A percentile compares a stretch with the other conserved stretches of the same genome.
Conservation (phyloP, 2,797 vertebrate genomes). For the Sebastes baramenuke region DNA sequence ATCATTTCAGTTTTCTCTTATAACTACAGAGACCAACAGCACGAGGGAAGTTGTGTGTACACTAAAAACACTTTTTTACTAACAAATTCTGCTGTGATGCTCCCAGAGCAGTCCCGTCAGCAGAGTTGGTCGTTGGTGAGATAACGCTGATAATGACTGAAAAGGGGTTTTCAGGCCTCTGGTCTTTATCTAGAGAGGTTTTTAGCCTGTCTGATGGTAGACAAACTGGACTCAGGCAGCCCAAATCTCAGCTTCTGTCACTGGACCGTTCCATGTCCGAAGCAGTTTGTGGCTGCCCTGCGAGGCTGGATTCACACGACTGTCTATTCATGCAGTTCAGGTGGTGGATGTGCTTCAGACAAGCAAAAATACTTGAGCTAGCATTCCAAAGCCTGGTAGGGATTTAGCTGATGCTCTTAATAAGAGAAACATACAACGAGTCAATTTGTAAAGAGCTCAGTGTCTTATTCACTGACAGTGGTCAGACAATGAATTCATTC, state of each 20-base stretch:
- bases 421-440: background rate
- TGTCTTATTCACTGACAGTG: background rate
- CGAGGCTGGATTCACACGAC: background rate
- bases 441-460: background rate
- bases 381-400: background rate
- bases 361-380: background rate
- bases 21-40: background rate
- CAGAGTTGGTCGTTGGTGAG: background rate
- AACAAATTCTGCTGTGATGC: too few species aligned
- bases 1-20: background rate
- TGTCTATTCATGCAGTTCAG: background rate
- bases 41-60: too few species aligned
- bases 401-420: background rate
- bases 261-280: background rate
- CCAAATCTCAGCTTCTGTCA: background rate
- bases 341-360: background rate
- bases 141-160: background rate
- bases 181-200: conserved; percentile 6
- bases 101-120: background rate
- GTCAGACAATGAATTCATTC: background rate
- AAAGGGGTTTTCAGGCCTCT: conserved; percentile 18
- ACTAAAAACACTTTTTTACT: too few species aligned
- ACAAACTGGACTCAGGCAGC: background rate
- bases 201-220: background rate
- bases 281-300: background rate